Evolutionary conservation across 2,888 invertebrate genomes (phyloP).

Genomic region (Priocnemis perturbator): DNA sequence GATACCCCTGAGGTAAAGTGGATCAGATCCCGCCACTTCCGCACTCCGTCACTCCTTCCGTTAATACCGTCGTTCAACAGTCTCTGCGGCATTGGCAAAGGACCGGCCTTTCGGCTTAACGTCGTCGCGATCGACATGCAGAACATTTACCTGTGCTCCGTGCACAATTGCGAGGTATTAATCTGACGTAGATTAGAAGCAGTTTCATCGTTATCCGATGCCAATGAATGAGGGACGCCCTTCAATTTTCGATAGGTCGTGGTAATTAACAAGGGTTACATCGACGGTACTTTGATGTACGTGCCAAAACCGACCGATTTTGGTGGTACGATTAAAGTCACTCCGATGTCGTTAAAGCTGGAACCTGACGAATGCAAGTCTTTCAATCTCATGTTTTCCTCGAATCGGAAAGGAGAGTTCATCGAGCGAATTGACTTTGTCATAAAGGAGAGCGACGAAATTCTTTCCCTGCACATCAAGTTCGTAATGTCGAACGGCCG

Average conservation of each 20-base stretch:
- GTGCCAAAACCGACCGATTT: conserved; percentile 76
- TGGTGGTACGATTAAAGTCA: conserved; percentile 78
- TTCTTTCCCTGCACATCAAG: conserved; percentile 78
- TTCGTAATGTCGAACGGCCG: conserved; percentile 62
- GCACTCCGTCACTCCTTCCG: background rate
- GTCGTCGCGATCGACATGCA: conserved; percentile 78
- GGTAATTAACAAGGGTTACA: conserved; percentile 76
- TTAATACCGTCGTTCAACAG: conserved; percentile 37
- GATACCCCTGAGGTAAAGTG: conserved; percentile 73
- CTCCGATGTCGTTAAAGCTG: conserved; percentile 76
- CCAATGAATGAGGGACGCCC: too few species aligned
- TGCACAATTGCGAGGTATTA: conserved; percentile 80
- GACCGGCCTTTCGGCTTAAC: conserved; percentile 79
- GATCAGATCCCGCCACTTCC: background rate
- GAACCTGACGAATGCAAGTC: conserved; percentile 77
- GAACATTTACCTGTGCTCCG: conserved; percentile 78
- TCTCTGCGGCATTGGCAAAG: conserved; percentile 78
- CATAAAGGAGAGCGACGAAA: conserved; percentile 79
- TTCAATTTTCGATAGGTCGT: conserved; percentile 62
- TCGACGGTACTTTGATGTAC: conserved; percentile 78
- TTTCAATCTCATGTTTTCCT: conserved; percentile 78
- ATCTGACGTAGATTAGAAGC: too few species aligned
- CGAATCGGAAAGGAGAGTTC: conserved; percentile 79
- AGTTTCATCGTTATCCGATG: too few species aligned
- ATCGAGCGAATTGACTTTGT: conserved; percentile 80